Percentiles rank a stretch among this genome's conserved stretches.
phyloP scores from a whole-genome alignment of 1,140 invertebrate species.

The Drosophila tani region DNA sequence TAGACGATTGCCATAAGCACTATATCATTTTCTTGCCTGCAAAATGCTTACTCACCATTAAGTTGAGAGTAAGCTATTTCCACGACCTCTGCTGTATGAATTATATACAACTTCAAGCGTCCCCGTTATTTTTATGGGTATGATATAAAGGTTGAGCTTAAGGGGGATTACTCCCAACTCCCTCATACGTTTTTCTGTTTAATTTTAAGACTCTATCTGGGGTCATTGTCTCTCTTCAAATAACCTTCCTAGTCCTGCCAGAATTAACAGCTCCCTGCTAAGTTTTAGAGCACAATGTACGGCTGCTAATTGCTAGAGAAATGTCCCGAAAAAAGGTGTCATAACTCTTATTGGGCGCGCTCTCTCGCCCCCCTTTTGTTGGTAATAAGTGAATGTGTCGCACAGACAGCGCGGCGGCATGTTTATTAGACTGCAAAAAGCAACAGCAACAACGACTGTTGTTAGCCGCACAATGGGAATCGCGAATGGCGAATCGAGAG shows the following conservation, averaged over 20 bases:
- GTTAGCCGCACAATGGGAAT: constrained; percentile 47
- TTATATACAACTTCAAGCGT: background rate
- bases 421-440: constrained; percentile 64
- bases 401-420: constrained; percentile 68
- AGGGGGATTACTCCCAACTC: constrained; percentile 8
- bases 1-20: constrained; percentile 1
- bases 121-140: constrained; percentile 17
- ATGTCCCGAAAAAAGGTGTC: constrained; percentile 16
- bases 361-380: constrained; percentile 8
- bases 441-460: constrained; percentile 50
- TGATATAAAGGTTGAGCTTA: constrained; percentile 9
- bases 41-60: constrained; percentile 10
- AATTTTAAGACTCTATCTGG: background rate
- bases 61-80: background rate
- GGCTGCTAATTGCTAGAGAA: constrained; percentile 30
- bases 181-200: background rate
- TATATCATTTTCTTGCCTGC: background rate
- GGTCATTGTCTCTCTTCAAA: background rate
- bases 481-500: constrained; percentile 26
- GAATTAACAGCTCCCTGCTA: constrained; percentile 26
- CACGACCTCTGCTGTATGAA: constrained; percentile 6
- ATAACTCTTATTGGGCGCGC: constrained; percentile 37
- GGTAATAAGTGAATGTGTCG: constrained; percentile 47
- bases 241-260: background rate
- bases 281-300: background rate